Conservation (phyloP, 2,113 vertebrate genomes). For the Chascanopsetta lugubris region DNA sequence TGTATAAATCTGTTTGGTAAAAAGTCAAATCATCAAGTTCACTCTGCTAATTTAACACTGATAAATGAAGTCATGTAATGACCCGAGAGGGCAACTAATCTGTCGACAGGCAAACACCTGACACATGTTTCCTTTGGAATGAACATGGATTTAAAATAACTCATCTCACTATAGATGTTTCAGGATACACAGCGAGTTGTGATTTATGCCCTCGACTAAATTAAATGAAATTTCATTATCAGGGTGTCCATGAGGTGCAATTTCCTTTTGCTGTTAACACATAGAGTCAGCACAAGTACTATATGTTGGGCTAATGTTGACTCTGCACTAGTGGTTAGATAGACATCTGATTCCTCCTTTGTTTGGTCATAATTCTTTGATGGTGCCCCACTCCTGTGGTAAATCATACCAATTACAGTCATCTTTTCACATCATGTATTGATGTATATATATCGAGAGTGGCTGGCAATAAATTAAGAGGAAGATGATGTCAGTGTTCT, state of each 20-base stretch:
- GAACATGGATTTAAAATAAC: neutral
- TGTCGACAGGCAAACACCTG: too few species aligned
- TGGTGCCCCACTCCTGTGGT: neutral
- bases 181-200: too few species aligned
- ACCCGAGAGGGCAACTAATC: neutral
- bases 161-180: too few species aligned
- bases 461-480: too few species aligned
- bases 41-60: slow-evolving; percentile 8
- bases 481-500: too few species aligned
- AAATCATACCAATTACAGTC: neutral
- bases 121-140: too few species aligned
- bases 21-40: too few species aligned
- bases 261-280: slow-evolving; percentile 5
- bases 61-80: neutral
- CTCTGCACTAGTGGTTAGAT: neutral
- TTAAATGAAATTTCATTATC: too few species aligned
- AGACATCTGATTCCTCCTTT: neutral
- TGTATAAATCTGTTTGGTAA: slow-evolving; percentile 10
- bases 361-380: neutral
- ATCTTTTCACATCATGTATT: too few species aligned
- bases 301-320: neutral
- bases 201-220: too few species aligned
- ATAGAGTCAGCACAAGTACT: neutral
- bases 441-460: too few species aligned
- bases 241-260: neutral